Percentiles rank a stretch among this genome's conserved stretches.
Evolutionary conservation across 2,797 vertebrate species (phyloP).

Genomic region (Onychomys arenicola): DNA sequence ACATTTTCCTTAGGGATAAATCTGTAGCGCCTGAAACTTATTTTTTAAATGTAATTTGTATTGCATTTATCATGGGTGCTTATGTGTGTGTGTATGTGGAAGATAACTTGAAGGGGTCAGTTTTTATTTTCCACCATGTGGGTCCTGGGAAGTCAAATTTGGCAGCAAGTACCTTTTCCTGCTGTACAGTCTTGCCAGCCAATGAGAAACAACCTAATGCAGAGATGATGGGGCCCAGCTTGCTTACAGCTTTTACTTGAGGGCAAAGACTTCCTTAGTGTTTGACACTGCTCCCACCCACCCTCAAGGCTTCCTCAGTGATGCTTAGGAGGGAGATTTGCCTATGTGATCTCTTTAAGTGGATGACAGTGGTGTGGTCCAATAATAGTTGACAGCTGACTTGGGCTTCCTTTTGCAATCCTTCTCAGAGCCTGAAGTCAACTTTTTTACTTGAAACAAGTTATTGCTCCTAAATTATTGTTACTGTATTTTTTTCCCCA

Average conservation of each 20-base stretch:
- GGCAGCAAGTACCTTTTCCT: not conserved
- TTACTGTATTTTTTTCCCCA: conserved; percentile 73
- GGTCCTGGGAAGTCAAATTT: not conserved
- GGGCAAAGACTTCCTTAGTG: not conserved
- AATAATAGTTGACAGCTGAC: accelerated
- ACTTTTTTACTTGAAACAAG: not conserved
- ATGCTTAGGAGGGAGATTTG: not conserved
- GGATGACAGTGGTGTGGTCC: not conserved
- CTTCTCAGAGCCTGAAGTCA: not conserved
- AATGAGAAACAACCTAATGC: not conserved
- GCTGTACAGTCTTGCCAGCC: not conserved
- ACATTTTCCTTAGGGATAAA: not conserved
- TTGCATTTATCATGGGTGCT: not conserved
- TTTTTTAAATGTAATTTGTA: not conserved
- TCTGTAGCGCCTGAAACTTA: not conserved
- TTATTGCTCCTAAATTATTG: conserved; percentile 8
- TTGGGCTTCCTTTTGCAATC: not conserved
- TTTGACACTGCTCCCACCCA: not conserved
- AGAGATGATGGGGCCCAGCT: not conserved
- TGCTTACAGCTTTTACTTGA: not conserved
- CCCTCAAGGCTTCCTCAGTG: not conserved
- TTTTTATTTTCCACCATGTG: not conserved
- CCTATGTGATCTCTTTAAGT: not conserved
- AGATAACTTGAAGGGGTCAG: not conserved
- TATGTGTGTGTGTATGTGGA: not conserved